Conservation (phyloP, 2,888 invertebrate genomes). For the Chrysolina haemoptera region DNA sequence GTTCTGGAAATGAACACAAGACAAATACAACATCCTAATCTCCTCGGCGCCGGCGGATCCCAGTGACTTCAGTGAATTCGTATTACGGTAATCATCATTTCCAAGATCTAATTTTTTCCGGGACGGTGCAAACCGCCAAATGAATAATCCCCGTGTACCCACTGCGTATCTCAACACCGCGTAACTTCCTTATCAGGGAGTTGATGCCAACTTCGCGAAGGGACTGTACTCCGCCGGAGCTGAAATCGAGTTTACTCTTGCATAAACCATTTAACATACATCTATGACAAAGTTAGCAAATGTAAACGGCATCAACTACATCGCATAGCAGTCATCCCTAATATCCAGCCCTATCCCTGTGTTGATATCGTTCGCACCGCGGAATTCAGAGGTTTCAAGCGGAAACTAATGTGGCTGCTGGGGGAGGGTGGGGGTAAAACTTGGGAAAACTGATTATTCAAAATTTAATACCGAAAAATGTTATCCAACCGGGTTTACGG, state of each 20-base stretch:
- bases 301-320: slow-evolving; percentile 26
- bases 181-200: slow-evolving; percentile 38
- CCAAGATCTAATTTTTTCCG: slow-evolving; percentile 3
- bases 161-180: slow-evolving; percentile 6
- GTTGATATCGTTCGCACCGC: not conserved
- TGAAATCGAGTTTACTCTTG: slow-evolving; percentile 63
- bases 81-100: slow-evolving; percentile 4
- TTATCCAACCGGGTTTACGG: too few species aligned
- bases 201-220: slow-evolving; percentile 31
- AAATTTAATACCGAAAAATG: too few species aligned
- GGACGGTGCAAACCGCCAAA: not conserved
- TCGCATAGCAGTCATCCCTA: slow-evolving; percentile 15
- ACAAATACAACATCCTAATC: too few species aligned
- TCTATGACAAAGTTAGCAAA: slow-evolving; percentile 65
- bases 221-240: slow-evolving; percentile 31
- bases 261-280: slow-evolving; percentile 70
- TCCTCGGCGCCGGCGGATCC: too few species aligned
- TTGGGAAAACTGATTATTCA: too few species aligned
- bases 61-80: too few species aligned
- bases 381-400: slow-evolving; percentile 1
- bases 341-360: slow-evolving; percentile 9
- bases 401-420: not conserved
- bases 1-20: too few species aligned
- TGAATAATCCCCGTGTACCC: slow-evolving; percentile 9
- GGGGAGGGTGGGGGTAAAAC: not conserved